Conservation (phyloP, 2,797 vertebrate species). For the Poeciliopsis presidionis region DNA sequence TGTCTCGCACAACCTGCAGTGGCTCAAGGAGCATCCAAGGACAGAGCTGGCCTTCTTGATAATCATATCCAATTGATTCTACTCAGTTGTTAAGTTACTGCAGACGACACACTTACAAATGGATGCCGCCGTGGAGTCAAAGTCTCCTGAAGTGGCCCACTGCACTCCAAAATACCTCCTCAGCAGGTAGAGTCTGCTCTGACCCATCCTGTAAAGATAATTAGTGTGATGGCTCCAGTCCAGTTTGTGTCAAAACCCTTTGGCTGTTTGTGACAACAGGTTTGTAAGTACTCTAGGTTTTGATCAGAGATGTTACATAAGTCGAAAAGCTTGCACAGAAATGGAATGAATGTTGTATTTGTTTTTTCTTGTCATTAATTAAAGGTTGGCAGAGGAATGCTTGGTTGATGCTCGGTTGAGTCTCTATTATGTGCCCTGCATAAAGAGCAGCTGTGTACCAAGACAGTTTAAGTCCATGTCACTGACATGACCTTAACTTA, state of each 20-base stretch:
- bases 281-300: neutral
- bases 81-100: neutral
- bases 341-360: neutral
- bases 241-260: neutral
- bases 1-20: neutral
- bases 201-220: neutral
- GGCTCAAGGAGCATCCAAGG: neutral
- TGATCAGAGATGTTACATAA: neutral
- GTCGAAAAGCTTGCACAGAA: neutral
- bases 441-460: slow-evolving; percentile 26
- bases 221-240: neutral
- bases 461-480: slow-evolving; percentile 35
- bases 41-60: neutral
- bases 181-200: neutral
- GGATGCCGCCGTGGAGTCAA: neutral
- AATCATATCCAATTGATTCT: neutral
- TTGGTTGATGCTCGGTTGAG: neutral
- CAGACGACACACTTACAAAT: neutral
- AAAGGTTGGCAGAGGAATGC: neutral
- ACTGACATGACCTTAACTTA: slow-evolving; percentile 52
- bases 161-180: neutral
- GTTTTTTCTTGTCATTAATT: neutral
- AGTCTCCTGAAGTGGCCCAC: neutral
- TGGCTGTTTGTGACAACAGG: neutral
- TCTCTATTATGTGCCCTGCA: slow-evolving; percentile 20